These are phyloP conservation scores for Poecilia velifera DNA, from an alignment of 2,797 vertebrate species.

Conservation along the genomic window DNA sequence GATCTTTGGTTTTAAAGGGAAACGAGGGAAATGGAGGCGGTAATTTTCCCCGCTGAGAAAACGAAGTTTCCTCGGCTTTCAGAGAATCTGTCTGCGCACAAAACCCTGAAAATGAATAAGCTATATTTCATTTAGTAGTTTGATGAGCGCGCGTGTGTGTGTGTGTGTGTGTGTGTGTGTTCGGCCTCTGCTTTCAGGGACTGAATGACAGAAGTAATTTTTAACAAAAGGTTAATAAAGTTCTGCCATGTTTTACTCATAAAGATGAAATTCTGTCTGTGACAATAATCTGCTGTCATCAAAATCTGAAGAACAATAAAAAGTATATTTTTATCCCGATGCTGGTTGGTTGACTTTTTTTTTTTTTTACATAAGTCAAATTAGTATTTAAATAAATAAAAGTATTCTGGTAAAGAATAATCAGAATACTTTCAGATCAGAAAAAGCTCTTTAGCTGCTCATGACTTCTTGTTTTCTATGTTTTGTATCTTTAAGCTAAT, in stretches of 20 bases:
- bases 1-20: background rate
- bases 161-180: background rate
- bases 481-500: no score
- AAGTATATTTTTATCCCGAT: constrained; percentile 12
- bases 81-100: background rate
- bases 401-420: no score
- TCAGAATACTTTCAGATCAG: no score
- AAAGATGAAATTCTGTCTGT: constrained; percentile 6
- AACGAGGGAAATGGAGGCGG: background rate
- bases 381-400: background rate
- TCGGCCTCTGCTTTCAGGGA: background rate
- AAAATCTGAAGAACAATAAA: constrained; percentile 23
- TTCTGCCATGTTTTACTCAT: constrained; percentile 14
- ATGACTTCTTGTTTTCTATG: no score
- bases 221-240: constrained; percentile 10
- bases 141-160: background rate
- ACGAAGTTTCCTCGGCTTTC: background rate
- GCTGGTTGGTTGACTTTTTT: background rate
- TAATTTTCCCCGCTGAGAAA: background rate
- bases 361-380: background rate
- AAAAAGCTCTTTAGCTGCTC: no score
- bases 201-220: background rate
- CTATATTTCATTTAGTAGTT: background rate
- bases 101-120: constrained; percentile 7
- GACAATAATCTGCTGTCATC: constrained; percentile 7